A percentile compares a stretch with the other conserved stretches of the same genome.
Evolutionary conservation across 2,113 vertebrate species (phyloP).

Genomic region (Lucifuga dentata): DNA sequence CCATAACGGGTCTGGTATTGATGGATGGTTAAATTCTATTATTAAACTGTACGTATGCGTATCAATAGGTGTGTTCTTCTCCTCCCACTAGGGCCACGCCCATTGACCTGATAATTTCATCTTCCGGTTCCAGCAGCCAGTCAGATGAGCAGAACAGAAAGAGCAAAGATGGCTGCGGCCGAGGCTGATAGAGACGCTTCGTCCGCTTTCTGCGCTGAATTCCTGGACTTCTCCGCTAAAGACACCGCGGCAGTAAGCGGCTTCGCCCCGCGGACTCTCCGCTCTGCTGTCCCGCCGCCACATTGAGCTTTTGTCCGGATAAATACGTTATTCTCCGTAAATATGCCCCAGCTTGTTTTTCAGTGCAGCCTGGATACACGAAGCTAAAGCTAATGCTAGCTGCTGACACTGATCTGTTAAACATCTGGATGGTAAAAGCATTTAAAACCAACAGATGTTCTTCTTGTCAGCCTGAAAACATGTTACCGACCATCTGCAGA

Average conservation of each 20-base stretch:
- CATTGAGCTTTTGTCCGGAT: not conserved
- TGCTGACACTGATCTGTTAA: constrained; percentile 10
- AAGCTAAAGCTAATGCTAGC: constrained; percentile 25
- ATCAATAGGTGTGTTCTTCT: too few species aligned
- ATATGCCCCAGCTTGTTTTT: constrained; percentile 63
- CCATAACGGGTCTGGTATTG: too few species aligned
- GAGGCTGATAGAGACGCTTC: constrained; percentile 70
- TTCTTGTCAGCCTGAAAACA: too few species aligned
- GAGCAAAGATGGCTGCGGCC: constrained; percentile 82
- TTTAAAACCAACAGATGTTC: too few species aligned
- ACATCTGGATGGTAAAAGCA: constrained; percentile 24
- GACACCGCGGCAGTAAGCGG: constrained; percentile 82
- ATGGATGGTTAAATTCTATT: too few species aligned
- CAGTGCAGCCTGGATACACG: constrained; percentile 14
- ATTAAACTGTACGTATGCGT: too few species aligned
- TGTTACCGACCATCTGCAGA: too few species aligned
- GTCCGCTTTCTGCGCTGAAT: constrained; percentile 73
- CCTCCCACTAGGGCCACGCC: constrained; percentile 6
- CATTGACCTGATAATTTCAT: not conserved
- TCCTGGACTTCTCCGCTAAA: constrained; percentile 80
- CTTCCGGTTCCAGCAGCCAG: constrained; percentile 62
- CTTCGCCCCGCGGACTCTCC: not conserved
- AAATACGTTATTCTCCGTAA: not conserved
- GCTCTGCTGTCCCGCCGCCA: not conserved
- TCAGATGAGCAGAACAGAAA: constrained; percentile 11